A percentile compares a stretch with the other conserved stretches of the same genome.
These are phyloP conservation scores for Hypolimnas misippus DNA, from an alignment of 2,888 invertebrate genomes.

Conservation along the genomic window DNA sequence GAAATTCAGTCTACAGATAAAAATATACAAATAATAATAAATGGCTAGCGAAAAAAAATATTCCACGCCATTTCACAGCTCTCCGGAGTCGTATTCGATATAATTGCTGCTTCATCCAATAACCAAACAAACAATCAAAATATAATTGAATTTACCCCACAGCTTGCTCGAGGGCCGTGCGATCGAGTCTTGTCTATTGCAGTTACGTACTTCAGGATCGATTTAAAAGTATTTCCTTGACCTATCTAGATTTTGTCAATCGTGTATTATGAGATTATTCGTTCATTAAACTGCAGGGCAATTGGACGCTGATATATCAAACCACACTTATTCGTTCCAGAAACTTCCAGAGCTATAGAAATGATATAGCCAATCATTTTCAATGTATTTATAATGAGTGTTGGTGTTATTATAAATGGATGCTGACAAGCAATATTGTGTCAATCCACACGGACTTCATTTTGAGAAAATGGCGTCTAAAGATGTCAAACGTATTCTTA, in stretches of 20 bases:
- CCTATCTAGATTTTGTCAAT: neutral
- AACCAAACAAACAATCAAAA: slow-evolving; percentile 45
- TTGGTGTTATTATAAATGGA: neutral
- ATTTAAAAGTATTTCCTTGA: slow-evolving; percentile 40
- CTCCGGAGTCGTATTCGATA: slow-evolving; percentile 17
- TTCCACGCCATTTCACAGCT: slow-evolving; percentile 22
- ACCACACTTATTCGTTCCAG: slow-evolving; percentile 22
- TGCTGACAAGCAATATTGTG: too few relatives aligned
- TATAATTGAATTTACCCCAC: slow-evolving; percentile 45
- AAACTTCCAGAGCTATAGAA: slow-evolving; percentile 2
- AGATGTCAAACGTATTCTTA: too few relatives aligned
- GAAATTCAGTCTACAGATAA: neutral
- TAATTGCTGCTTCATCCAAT: slow-evolving; percentile 42
- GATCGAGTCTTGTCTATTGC: slow-evolving; percentile 50
- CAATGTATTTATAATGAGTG: neutral
- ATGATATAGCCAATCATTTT: neutral
- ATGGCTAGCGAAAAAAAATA: slow-evolving; percentile 20
- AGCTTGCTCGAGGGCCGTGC: slow-evolving; percentile 37
- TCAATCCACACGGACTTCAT: too few relatives aligned
- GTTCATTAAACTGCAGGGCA: too few relatives aligned
- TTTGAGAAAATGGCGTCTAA: too few relatives aligned
- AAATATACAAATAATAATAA: slow-evolving; percentile 11
- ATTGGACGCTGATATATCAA: too few relatives aligned
- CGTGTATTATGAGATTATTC: neutral
- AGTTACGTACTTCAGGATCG: slow-evolving; percentile 55